Conservation (phyloP, 2,888 invertebrate genomes). For the Halictus quadricinctus region DNA sequence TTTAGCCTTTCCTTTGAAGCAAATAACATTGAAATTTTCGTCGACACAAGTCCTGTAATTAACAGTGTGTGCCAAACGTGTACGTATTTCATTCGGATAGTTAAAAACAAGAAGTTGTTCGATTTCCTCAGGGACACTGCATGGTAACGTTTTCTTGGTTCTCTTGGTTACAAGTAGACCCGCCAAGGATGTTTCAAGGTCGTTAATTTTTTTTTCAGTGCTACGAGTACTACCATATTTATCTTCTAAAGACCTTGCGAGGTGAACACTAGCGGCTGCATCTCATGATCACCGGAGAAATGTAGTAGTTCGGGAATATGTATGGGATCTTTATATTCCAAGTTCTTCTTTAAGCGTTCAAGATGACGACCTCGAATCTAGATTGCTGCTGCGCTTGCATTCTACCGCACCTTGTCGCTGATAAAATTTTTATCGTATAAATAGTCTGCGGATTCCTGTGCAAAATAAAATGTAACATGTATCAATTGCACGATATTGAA, state of each 20-base stretch:
- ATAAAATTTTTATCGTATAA: neutral
- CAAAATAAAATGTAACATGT: neutral
- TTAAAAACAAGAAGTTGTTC: neutral
- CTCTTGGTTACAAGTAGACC: neutral
- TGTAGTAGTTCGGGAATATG: neutral
- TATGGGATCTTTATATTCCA: neutral
- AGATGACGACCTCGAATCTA: neutral
- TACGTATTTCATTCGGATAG: neutral
- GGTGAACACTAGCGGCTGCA: neutral
- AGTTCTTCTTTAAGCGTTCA: constrained; percentile 1
- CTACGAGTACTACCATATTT: neutral
- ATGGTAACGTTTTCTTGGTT: neutral
- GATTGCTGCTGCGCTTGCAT: neutral
- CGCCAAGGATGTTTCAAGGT: neutral
- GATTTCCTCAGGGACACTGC: neutral
- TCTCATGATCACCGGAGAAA: neutral
- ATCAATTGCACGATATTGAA: neutral
- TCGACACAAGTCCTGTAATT: neutral
- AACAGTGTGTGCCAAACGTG: neutral
- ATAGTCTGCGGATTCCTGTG: neutral
- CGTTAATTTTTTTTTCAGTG: constrained; percentile 1
- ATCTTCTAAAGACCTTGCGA: neutral
- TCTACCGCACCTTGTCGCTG: neutral
- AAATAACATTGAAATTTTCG: neutral
- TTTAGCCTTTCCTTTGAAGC: neutral